Percentiles rank a stretch among this genome's conserved stretches.
Conservation (phyloP, 1,140 invertebrate genomes). For the Cydia fagiglandana region DNA sequence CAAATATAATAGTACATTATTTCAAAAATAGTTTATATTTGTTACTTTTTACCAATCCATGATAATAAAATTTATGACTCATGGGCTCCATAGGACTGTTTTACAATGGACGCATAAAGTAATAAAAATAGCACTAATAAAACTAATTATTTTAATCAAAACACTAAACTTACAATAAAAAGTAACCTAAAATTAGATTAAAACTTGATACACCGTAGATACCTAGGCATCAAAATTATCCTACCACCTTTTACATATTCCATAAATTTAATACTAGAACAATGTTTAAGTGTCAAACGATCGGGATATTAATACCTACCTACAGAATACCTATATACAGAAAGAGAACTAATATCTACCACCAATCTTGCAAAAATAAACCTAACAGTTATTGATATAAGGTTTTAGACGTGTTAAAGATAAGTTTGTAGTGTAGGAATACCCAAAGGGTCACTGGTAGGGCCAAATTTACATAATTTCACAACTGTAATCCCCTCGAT, state of each 20-base stretch:
- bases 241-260: background rate
- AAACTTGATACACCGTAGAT: background rate
- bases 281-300: slow-evolving; percentile 26
- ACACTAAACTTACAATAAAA: too few relatives aligned
- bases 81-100: too few relatives aligned
- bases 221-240: background rate
- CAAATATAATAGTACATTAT: too few relatives aligned
- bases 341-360: background rate
- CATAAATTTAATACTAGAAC: slow-evolving; percentile 16
- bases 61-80: too few relatives aligned
- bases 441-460: slow-evolving; percentile 22
- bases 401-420: background rate
- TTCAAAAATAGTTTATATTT: too few relatives aligned
- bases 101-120: too few relatives aligned
- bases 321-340: background rate
- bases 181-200: background rate
- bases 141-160: too few relatives aligned
- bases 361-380: background rate
- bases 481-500: slow-evolving; percentile 32
- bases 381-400: background rate
- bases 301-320: slow-evolving; percentile 19
- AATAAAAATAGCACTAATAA: too few relatives aligned
- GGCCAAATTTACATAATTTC: slow-evolving; percentile 32
- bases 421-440: background rate
- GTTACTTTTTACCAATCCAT: too few relatives aligned